These are phyloP conservation scores for Clunio marinus DNA, from an alignment of 2,888 invertebrate genomes.

Conservation along the genomic window DNA sequence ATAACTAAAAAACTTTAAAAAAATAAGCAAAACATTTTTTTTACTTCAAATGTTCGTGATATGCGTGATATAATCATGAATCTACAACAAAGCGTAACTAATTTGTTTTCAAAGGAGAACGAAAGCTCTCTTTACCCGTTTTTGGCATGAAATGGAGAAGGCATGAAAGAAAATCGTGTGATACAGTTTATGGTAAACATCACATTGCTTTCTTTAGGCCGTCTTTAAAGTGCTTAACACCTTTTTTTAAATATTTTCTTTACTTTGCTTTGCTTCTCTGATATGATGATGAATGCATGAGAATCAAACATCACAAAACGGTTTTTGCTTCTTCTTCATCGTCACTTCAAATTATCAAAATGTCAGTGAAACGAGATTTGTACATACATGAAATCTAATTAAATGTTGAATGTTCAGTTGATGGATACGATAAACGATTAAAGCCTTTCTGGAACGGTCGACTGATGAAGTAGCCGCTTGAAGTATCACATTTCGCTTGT, in stretches of 20 bases:
- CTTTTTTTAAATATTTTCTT: conserved; percentile 9
- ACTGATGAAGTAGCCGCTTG: conserved; percentile 17
- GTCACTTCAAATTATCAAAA: conserved; percentile 1
- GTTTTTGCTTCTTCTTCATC: background rate
- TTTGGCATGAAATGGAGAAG: background rate
- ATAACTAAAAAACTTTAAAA: too few relatives aligned
- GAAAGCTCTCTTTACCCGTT: conserved; percentile 7
- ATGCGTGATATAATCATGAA: conserved; percentile 34
- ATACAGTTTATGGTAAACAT: conserved; percentile 33
- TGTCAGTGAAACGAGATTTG: background rate
- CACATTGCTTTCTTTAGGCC: background rate
- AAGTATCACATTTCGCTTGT: background rate
- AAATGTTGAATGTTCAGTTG: conserved; percentile 28
- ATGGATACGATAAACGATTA: conserved; percentile 19
- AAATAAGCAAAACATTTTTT: background rate
- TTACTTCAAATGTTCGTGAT: conserved; percentile 26
- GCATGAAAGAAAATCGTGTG: conserved; percentile 22
- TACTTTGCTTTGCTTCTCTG: background rate
- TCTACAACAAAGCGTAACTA: conserved; percentile 35
- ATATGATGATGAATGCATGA: background rate
- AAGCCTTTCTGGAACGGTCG: too few relatives aligned
- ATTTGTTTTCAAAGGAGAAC: conserved; percentile 12
- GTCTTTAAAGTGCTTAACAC: conserved; percentile 18
- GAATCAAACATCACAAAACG: background rate
- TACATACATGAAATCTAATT: conserved; percentile 31